phyloP scores from a whole-genome alignment of 2,888 invertebrate species.

The Plemyria rubiginata region DNA sequence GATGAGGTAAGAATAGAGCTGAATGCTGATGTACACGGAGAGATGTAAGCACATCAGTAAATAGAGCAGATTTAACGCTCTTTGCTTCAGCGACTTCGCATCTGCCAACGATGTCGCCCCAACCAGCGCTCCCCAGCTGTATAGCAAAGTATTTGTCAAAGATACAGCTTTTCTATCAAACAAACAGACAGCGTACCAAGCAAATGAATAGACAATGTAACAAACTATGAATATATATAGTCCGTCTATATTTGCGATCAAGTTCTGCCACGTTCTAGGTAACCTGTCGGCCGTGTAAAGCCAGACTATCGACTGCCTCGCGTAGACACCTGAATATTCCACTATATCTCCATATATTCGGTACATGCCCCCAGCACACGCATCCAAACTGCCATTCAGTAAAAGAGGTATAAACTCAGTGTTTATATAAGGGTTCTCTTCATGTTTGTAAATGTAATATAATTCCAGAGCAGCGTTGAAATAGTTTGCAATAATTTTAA shows the following conservation, averaged over 20 bases:
- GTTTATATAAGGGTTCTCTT: conserved; percentile 50
- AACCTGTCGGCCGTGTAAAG: conserved; percentile 59
- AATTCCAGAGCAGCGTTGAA: conserved; percentile 61
- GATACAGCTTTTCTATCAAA: conserved; percentile 54
- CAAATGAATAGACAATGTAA: conserved; percentile 56
- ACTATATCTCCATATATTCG: conserved; percentile 63
- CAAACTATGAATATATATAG: conserved; percentile 65
- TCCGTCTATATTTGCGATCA: conserved; percentile 55
- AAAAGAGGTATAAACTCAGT: conserved; percentile 54
- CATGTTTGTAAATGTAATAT: conserved; percentile 52
- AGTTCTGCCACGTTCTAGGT: conserved; percentile 59
- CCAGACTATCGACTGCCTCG: conserved; percentile 61
- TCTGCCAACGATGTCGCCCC: conserved; percentile 58
- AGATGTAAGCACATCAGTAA: conserved; percentile 62
- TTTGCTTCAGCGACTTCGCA: conserved; percentile 62
- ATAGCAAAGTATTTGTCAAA: conserved; percentile 52
- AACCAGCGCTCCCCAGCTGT: conserved; percentile 65
- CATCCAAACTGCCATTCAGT: conserved; percentile 63
- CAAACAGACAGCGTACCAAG: conserved; percentile 55
- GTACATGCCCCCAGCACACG: conserved; percentile 67
- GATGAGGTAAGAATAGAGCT: conserved; percentile 68
- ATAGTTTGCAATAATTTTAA: conserved; percentile 63
- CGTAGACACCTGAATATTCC: conserved; percentile 68
- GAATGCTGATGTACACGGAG: conserved; percentile 62
- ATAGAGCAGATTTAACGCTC: conserved; percentile 60